Evolutionary conservation across 2,113 vertebrate species (phyloP).

Genomic region (Trogon melanurus): DNA sequence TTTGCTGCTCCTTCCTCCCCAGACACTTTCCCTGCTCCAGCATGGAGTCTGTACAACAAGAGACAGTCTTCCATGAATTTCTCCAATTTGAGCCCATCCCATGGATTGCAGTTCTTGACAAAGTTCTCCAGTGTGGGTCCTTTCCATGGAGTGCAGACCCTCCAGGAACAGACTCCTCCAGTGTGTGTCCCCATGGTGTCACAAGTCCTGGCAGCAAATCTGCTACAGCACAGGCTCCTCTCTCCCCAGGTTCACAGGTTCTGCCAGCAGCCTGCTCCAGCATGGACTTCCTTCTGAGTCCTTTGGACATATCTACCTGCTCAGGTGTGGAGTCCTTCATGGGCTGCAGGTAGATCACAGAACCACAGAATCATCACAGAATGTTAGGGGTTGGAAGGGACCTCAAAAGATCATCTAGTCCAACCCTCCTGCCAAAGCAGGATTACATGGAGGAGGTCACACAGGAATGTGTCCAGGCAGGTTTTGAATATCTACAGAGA

Average conservation of each 20-base stretch:
- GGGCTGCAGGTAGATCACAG: not conserved
- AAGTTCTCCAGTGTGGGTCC: not conserved
- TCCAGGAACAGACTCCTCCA: not conserved
- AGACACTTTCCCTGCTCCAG: not conserved
- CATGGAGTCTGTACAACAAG: rapidly evolving
- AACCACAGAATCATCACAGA: too few species aligned
- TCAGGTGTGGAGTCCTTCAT: rapidly evolving
- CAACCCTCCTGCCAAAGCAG: too few species aligned
- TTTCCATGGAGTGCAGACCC: not conserved
- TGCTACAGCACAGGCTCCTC: not conserved
- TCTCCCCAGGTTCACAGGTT: not conserved
- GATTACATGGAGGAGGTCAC: too few species aligned
- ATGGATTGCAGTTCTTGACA: not conserved
- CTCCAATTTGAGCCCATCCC: not conserved
- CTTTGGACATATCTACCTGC: not conserved
- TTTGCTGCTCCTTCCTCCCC: not conserved
- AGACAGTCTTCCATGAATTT: too few species aligned
- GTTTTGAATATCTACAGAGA: too few species aligned
- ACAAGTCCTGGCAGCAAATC: not conserved
- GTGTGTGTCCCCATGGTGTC: not conserved
- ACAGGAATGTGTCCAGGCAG: too few species aligned
- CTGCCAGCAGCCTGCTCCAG: not conserved
- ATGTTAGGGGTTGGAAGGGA: too few species aligned
- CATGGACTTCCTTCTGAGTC: not conserved
- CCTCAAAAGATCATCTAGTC: too few species aligned